Conservation (phyloP, 2,113 vertebrate genomes). For the Pimephales promelas region DNA sequence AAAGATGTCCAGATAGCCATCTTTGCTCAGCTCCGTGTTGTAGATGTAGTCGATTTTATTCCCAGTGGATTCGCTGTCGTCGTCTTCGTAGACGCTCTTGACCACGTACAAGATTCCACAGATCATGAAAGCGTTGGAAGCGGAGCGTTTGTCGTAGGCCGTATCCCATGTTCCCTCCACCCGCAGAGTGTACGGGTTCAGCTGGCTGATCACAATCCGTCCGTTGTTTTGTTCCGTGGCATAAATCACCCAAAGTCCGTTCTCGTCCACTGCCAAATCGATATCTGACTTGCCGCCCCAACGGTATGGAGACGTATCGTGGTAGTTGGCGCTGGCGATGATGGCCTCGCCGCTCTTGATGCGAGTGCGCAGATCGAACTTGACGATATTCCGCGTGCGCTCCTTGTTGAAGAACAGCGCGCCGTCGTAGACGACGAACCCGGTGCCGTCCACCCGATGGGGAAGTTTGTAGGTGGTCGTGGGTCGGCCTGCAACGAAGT, state of each 20-base stretch:
- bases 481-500: constrained; percentile 94
- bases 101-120: constrained; percentile 97
- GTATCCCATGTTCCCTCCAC: constrained; percentile 99
- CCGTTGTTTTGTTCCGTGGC: constrained; percentile 99
- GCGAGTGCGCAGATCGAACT: constrained; percentile 94
- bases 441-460: constrained; percentile 93
- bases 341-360: constrained; percentile 99
- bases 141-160: constrained; percentile 95
- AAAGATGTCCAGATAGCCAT: constrained; percentile 91
- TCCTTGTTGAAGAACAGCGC: constrained; percentile 99
- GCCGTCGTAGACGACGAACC: constrained; percentile 96
- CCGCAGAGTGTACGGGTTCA: constrained; percentile 94
- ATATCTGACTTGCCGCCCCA: constrained; percentile 99
- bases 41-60: constrained; percentile 99
- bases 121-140: constrained; percentile 99
- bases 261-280: constrained; percentile 96
- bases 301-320: constrained; percentile 96
- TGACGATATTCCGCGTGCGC: constrained; percentile 96
- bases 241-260: constrained; percentile 98
- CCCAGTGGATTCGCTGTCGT: constrained; percentile 96
- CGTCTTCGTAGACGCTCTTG: constrained; percentile 96
- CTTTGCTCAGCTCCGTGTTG: constrained; percentile 95
- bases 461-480: constrained; percentile 98
- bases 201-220: constrained; percentile 93
- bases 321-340: constrained; percentile 97